These are phyloP conservation scores for Prionace glauca DNA, from an alignment of 2,797 vertebrate species.

Conservation along the genomic window DNA sequence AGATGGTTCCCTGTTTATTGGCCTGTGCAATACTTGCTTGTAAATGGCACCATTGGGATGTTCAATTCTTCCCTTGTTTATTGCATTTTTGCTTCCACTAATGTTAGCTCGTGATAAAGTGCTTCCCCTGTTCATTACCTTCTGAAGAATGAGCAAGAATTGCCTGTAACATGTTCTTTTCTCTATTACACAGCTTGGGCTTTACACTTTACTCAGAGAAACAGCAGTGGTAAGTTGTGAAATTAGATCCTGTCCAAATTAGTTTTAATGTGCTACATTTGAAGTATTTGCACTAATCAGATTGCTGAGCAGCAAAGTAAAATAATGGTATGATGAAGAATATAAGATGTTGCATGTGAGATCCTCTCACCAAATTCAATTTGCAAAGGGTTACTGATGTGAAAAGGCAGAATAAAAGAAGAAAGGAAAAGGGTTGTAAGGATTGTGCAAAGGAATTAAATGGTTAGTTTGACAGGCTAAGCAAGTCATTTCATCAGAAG, in stretches of 20 bases:
- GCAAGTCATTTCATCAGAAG: background rate
- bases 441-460: background rate
- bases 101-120: background rate
- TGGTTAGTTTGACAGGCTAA: background rate
- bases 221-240: constrained; percentile 80
- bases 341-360: background rate
- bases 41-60: background rate
- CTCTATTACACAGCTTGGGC: constrained; percentile 71
- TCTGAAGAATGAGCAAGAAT: background rate
- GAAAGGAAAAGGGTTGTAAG: background rate
- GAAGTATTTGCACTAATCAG: background rate
- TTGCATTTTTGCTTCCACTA: background rate
- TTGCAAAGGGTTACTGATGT: background rate
- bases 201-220: constrained; percentile 82
- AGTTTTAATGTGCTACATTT: background rate
- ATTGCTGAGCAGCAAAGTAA: background rate
- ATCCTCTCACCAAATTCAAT: background rate
- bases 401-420: background rate
- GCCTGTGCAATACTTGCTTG: background rate
- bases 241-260: background rate
- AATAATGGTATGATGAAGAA: background rate
- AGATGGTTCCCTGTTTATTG: background rate
- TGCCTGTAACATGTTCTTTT: background rate
- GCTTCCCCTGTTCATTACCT: background rate
- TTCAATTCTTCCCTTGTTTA: background rate